Evolutionary conservation across 2,888 invertebrate species (phyloP).

Genomic region (Drosophila tanythrix): DNA sequence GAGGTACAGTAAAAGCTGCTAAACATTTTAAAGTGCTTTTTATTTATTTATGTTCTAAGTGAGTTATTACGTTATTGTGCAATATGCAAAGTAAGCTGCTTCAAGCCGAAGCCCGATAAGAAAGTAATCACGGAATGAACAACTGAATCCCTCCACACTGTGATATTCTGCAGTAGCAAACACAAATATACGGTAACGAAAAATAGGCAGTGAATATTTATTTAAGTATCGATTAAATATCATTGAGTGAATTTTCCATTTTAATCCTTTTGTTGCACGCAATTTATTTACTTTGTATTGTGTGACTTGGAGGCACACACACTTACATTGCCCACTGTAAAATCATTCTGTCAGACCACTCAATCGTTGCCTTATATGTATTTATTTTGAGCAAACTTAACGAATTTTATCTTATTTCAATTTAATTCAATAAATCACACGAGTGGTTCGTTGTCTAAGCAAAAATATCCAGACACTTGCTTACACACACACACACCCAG

Average conservation of each 20-base stretch:
- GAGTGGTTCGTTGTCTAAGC: conserved; percentile 46
- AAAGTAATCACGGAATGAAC: not conserved
- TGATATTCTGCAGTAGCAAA: not conserved
- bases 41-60: not conserved
- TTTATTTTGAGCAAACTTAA: conserved; percentile 6
- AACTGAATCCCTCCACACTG: not conserved
- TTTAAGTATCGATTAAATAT: not conserved
- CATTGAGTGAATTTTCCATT: not conserved
- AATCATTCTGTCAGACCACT: not conserved
- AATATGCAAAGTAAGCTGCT: not conserved
- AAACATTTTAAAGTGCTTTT: not conserved
- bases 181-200: not conserved
- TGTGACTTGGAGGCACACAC: not conserved
- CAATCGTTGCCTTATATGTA: not conserved
- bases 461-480: conserved; percentile 40
- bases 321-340: not conserved
- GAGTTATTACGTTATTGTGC: not conserved
- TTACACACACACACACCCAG: conserved; percentile 17
- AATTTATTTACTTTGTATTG: not conserved
- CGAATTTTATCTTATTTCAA: conserved; percentile 40
- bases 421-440: conserved; percentile 71
- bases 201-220: not conserved
- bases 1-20: not conserved
- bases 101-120: not conserved
- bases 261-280: not conserved